Evolutionary conservation across 37 sponge, comb jelly and placozoan genomes (phyloP).

Genomic region (Tethya wilhelma): DNA sequence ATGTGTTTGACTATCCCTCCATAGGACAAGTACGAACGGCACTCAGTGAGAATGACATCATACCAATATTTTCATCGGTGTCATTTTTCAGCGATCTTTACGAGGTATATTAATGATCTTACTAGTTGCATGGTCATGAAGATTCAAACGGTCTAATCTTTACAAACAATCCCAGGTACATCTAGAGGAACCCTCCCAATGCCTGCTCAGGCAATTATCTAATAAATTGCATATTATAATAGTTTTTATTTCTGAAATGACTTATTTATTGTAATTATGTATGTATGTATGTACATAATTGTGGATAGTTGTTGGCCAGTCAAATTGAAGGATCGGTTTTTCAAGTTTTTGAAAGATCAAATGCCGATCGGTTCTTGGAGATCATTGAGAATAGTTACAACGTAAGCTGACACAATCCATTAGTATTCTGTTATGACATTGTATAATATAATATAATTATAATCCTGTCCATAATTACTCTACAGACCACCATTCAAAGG

Average conservation of each 20-base stretch:
- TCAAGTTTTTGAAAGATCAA: not conserved
- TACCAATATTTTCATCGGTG: constrained; percentile 72
- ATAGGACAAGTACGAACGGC: constrained; percentile 54
- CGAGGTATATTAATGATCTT: constrained; percentile 30
- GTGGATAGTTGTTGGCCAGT: not conserved
- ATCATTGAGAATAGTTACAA: constrained; percentile 50
- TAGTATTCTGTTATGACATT: not conserved
- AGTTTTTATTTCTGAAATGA: no score
- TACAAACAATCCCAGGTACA: no score
- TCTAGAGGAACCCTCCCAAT: no score
- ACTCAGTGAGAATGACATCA: constrained; percentile 55
- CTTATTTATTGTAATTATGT: no score
- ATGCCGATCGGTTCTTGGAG: constrained; percentile 36
- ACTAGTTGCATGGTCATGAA: no score
- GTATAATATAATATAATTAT: not conserved
- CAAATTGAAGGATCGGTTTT: not conserved
- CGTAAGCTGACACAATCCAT: constrained; percentile 30
- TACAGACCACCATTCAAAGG: constrained; percentile 37
- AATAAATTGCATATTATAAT: constrained; percentile 2
- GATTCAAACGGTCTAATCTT: no score
- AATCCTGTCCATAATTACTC: not conserved
- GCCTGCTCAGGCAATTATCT: no score
- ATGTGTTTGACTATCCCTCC: constrained; percentile 77
- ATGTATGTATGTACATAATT: no score
- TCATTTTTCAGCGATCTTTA: constrained; percentile 19